A percentile compares a stretch with the other conserved stretches of the same genome.
phyloP scores from a whole-genome alignment of 2,888 invertebrate genomes.

The Ellobium chinense region DNA sequence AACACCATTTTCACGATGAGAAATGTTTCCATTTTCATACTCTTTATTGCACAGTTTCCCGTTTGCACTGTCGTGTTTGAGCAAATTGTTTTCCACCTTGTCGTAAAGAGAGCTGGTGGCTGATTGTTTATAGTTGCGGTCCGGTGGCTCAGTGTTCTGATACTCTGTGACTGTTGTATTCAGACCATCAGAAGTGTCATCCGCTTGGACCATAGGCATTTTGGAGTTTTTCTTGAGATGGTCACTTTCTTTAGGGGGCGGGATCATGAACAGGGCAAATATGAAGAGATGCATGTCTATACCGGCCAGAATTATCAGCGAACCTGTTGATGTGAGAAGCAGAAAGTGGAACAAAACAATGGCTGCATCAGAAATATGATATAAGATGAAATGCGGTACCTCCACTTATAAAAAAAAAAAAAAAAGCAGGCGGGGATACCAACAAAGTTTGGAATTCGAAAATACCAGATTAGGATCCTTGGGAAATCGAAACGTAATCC shows the following conservation, averaged over 20 bases:
- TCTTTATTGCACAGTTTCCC: too few relatives aligned
- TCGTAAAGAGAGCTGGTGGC: not conserved
- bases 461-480: too few relatives aligned
- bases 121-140: not conserved
- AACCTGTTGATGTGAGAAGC: too few relatives aligned
- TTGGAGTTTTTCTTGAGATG: not conserved
- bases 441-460: too few relatives aligned
- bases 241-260: constrained; percentile 38
- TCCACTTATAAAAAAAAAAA: too few relatives aligned
- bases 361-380: too few relatives aligned
- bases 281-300: constrained; percentile 65
- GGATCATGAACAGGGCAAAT: constrained; percentile 61
- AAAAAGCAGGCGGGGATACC: too few relatives aligned
- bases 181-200: not conserved
- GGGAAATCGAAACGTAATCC: too few relatives aligned
- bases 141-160: not conserved
- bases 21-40: not conserved
- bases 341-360: too few relatives aligned
- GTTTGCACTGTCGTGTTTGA: not conserved
- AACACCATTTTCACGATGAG: not conserved
- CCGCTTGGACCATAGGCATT: not conserved
- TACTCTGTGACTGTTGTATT: not conserved
- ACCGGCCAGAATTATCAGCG: constrained; percentile 65
- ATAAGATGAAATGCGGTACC: too few relatives aligned
- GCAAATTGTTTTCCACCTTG: not conserved